A percentile compares a stretch with the other conserved stretches of the same genome.
Conservation (phyloP, 2,888 invertebrate species). For the Pachydiplax longipennis region DNA sequence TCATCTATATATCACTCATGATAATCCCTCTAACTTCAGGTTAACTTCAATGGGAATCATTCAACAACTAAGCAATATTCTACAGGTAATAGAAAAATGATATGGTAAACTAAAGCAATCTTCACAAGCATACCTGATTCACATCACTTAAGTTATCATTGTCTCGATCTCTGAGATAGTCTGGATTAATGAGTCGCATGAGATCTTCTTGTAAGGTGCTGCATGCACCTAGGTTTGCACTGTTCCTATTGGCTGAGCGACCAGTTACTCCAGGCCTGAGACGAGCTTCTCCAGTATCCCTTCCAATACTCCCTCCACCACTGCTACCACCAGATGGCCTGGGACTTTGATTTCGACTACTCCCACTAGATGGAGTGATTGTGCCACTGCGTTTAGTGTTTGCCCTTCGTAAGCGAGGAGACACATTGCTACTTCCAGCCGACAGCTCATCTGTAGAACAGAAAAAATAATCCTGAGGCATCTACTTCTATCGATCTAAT, state of each 20-base stretch:
- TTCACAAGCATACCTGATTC: not conserved
- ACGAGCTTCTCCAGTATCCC: constrained; percentile 65
- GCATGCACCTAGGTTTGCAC: constrained; percentile 63
- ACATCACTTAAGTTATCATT: constrained; percentile 15
- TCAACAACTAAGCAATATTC: too few species aligned
- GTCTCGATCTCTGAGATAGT: constrained; percentile 62
- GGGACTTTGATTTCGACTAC: constrained; percentile 69
- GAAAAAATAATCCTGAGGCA: not conserved
- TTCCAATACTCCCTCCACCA: constrained; percentile 22
- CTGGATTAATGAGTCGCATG: constrained; percentile 85
- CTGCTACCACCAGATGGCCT: constrained; percentile 59
- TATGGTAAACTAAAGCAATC: too few species aligned
- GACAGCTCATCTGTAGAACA: constrained; percentile 64
- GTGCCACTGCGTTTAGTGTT: constrained; percentile 60
- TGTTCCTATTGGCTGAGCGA: constrained; percentile 64
- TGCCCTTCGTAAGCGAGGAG: constrained; percentile 62
- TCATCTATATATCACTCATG: too few species aligned
- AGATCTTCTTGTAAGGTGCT: constrained; percentile 83
- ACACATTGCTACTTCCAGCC: constrained; percentile 65
- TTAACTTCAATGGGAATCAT: too few species aligned
- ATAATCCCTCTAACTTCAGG: too few species aligned
- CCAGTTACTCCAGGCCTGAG: constrained; percentile 63
- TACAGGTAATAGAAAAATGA: too few species aligned
- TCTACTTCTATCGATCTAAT: too few species aligned
- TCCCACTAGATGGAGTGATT: constrained; percentile 61